These are phyloP conservation scores for Telmatochromis sp. DNA, from an alignment of 2,113 vertebrate genomes.

Conservation along the genomic window DNA sequence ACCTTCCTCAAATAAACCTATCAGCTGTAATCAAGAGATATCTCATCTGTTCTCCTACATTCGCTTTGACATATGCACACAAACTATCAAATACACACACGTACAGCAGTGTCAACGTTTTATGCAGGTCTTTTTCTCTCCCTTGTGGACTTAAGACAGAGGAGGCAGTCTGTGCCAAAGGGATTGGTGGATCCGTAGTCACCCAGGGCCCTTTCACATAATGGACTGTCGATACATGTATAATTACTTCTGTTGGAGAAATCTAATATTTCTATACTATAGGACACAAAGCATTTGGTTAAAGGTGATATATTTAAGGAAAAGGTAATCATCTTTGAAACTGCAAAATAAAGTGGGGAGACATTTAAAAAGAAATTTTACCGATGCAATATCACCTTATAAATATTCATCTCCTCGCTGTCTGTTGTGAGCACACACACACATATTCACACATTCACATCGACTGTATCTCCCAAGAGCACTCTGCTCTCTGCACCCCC, in stretches of 20 bases:
- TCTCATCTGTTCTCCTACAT: conserved; percentile 34
- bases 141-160: not conserved
- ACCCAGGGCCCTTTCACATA: not conserved
- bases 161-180: not conserved
- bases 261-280: not conserved
- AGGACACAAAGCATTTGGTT: not conserved
- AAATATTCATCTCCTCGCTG: not conserved
- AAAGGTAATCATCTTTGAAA: not conserved
- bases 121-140: conserved; percentile 26
- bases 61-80: conserved; percentile 40
- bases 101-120: not conserved
- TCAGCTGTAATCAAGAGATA: conserved; percentile 58
- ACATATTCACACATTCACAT: not conserved
- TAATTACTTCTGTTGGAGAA: not conserved
- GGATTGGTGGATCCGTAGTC: not conserved
- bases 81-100: not conserved
- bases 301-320: not conserved
- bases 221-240: not conserved
- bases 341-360: not conserved
- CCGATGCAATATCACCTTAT: not conserved
- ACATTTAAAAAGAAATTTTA: not conserved
- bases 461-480: conserved; percentile 29
- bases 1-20: conserved; percentile 64
- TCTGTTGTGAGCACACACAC: not conserved
- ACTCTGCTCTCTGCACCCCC: conserved; percentile 21